phyloP scores from a whole-genome alignment of 2,113 vertebrate genomes.

The Labeo catla region DNA sequence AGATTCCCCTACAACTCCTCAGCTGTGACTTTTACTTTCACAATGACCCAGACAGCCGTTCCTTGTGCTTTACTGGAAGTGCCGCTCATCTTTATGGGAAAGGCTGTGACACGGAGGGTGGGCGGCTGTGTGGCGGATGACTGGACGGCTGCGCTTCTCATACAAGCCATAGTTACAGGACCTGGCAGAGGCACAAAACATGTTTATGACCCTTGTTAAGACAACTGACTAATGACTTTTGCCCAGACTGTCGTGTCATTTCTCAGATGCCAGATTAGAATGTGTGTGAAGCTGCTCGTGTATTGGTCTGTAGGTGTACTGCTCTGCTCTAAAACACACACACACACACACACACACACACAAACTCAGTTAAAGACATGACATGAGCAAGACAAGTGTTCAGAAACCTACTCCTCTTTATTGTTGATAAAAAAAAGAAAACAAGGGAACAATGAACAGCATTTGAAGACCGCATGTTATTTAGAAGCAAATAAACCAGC shows the following conservation, averaged over 20 bases:
- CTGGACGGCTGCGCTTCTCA: conserved; percentile 30
- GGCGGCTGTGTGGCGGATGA: conserved; percentile 26
- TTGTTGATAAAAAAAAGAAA: conserved; percentile 56
- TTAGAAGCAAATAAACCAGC: conserved; percentile 46
- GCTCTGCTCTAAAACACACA: too few relatives aligned
- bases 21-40: conserved; percentile 62
- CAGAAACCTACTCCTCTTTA: conserved; percentile 56
- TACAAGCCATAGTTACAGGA: background rate
- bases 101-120: conserved; percentile 15
- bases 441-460: conserved; percentile 57
- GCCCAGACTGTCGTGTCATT: background rate
- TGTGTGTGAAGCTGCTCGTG: background rate
- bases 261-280: background rate
- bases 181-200: background rate
- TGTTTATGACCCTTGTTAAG: background rate
- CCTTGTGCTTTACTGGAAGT: conserved; percentile 63
- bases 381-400: conserved; percentile 45
- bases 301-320: too few relatives aligned
- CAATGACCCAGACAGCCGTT: conserved; percentile 57
- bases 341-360: too few relatives aligned
- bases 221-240: background rate
- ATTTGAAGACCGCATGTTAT: conserved; percentile 50
- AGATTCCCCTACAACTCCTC: conserved; percentile 9
- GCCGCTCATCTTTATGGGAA: conserved; percentile 53
- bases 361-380: background rate